Evolutionary conservation across 30 jellyfish, hydroid and myxozoan genomes (phyloP).

Genomic region (Turritopsis rubra): DNA sequence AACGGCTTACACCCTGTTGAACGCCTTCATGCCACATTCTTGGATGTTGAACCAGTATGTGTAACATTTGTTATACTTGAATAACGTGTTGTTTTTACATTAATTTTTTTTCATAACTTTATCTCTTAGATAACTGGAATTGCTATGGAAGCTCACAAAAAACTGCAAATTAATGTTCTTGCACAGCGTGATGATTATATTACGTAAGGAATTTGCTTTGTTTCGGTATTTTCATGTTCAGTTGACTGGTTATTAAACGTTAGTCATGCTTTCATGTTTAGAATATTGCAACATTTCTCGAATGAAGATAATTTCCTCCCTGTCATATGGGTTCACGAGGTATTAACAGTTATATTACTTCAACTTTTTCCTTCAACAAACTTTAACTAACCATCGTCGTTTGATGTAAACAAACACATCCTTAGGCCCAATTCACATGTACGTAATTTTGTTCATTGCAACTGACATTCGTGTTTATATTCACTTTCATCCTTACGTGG

Average conservation of each 20-base stretch:
- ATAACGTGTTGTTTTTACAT: background rate
- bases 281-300: constrained; percentile 1
- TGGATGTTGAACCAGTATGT: constrained; percentile 75
- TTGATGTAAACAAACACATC: background rate
- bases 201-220: constrained; percentile 19
- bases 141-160: constrained; percentile 81
- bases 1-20: constrained; percentile 75
- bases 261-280: background rate
- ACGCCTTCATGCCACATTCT: constrained; percentile 62
- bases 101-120: background rate
- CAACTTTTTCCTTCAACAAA: background rate
- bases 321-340: constrained; percentile 65
- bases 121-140: constrained; percentile 82
- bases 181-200: constrained; percentile 22
- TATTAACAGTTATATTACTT: background rate
- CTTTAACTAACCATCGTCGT: background rate
- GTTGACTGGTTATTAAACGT: background rate
- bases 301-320: constrained; percentile 43
- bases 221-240: background rate
- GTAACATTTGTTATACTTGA: background rate
- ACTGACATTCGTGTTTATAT: too few relatives aligned
- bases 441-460: too few relatives aligned
- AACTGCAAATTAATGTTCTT: constrained; percentile 69
- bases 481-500: too few relatives aligned
- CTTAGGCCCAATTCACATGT: too few relatives aligned